phyloP scores from a whole-genome alignment of 2,113 vertebrate genomes.

The Psophia crepitans region DNA sequence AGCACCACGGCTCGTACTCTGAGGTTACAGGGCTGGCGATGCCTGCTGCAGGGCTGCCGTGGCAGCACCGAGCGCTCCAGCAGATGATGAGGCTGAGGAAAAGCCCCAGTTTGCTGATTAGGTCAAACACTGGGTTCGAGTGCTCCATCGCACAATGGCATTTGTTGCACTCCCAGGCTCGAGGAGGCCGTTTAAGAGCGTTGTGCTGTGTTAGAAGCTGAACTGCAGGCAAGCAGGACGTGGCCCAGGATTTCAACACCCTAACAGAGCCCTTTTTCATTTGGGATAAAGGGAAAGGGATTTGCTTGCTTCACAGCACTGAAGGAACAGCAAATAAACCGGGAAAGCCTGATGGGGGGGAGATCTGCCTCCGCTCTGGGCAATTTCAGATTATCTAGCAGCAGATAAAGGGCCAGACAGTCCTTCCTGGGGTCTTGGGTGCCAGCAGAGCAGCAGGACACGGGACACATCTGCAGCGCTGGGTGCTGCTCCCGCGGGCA shows the following conservation, averaged over 20 bases:
- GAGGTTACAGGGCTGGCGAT: not conserved
- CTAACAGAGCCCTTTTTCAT: not conserved
- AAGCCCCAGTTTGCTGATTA: not conserved
- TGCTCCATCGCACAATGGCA: not conserved
- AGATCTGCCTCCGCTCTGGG: not conserved
- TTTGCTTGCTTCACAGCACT: not conserved
- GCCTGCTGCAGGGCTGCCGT: rapidly evolving
- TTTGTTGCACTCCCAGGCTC: not conserved
- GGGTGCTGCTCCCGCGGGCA: rapidly evolving
- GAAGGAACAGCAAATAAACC: not conserved
- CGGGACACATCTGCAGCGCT: rapidly evolving
- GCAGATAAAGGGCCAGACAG: not conserved
- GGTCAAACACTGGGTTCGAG: not conserved
- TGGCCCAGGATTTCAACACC: not conserved
- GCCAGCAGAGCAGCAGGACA: not conserved
- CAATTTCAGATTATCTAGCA: not conserved
- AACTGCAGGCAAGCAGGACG: not conserved
- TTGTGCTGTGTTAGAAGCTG: not conserved
- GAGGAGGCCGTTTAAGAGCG: not conserved
- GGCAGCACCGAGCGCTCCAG: not conserved
- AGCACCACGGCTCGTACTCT: not conserved
- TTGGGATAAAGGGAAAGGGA: rapidly evolving
- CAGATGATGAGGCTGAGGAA: not conserved
- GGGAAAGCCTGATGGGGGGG: not conserved
- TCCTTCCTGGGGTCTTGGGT: not conserved